Evolutionary conservation across 1,140 invertebrate genomes (phyloP), one percentile per base, ranked within the genome.

Genomic region (Zelostemma sp.): DNA sequence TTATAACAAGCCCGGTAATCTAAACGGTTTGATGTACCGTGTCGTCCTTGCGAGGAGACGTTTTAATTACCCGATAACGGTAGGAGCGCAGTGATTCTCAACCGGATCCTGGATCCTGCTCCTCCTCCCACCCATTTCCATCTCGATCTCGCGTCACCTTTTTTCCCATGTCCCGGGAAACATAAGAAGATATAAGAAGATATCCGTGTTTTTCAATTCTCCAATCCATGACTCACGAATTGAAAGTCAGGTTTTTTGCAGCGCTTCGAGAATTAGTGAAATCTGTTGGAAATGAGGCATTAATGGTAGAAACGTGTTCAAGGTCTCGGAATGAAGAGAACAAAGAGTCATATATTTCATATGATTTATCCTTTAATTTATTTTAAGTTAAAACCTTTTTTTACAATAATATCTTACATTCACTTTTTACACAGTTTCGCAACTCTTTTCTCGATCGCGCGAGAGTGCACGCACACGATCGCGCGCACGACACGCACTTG

Each of bases 321-420:
- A n/a, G n/a, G n/a, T n/a, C n/a, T n/a, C n/a, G n/a, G n/a, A n/a
- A n/a, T n/a, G n/a, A 25, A 25, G 8, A 25, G 8, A 25, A 25
- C 21, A 25, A 4, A 3, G 8, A 25, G 21, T n/a, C n/a, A 25
- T 8, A 25, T 8, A 25, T 25, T 51, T 35, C 18, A 12, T 74
- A 77, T 78, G 72, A 82, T 83, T 81, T 84, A 83, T 84, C 75
- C 79, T 85, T 84, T 85, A 85, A 85, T 85, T 85, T 85, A 85
- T 84, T 85, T 85, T 84, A 84, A 84, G 77, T 84, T 85, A 84
- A 85, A 85, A 84, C 77, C n/a, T 80, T 83, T 85, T 80, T 85
- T 83, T 85, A 85, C 84, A 85, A 85, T 83, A 77, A 79, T 85
- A 85, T 85, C 73, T 83, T 85, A 85, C 84, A 85, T 81, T 79